These are phyloP conservation scores for Pseudomyrmex flavicornis DNA, from an alignment of 1,140 invertebrate species.

Conservation along the genomic window DNA sequence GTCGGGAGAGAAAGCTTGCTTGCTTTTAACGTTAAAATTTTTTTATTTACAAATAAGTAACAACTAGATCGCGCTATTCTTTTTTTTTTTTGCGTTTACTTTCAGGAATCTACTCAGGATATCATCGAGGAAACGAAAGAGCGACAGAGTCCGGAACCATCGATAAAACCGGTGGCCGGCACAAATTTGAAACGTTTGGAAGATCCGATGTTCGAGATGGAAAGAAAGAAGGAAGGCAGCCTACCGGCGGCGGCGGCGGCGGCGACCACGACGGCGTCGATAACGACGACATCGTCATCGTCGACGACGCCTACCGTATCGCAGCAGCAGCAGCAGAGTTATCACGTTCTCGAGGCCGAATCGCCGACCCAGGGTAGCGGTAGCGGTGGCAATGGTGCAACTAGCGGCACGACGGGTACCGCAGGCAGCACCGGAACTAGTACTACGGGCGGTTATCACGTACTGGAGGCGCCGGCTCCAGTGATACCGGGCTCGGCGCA, in stretches of 20 bases:
- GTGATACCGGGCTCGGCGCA: constrained; percentile 79
- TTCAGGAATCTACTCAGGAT: constrained; percentile 39
- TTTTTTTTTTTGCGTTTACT: not conserved
- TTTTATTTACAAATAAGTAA: not conserved
- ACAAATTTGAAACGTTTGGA: constrained; percentile 86
- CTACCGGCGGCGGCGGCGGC: constrained; percentile 42
- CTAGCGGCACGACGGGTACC: not conserved
- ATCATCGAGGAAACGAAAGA: constrained; percentile 59
- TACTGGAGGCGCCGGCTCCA: constrained; percentile 84
- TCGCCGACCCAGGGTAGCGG: constrained; percentile 42
- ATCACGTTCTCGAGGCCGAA: constrained; percentile 76
- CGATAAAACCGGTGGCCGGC: constrained; percentile 82
- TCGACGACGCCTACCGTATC: not conserved
- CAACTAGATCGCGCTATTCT: not conserved
- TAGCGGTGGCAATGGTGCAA: not conserved
- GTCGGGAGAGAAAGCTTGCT: constrained; percentile 3
- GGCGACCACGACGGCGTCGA: constrained; percentile 55
- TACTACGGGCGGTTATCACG: constrained; percentile 75
- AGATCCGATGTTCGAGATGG: constrained; percentile 86
- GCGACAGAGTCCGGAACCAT: constrained; percentile 56
- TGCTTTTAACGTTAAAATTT: not conserved
- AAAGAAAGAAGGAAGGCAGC: constrained; percentile 73
- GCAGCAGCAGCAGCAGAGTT: constrained; percentile 65
- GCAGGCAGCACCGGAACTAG: constrained; percentile 20
- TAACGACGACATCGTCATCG: constrained; percentile 62